Evolutionary conservation across 2,113 vertebrate genomes (phyloP).

Genomic region (Callocephalon fimbriatum): DNA sequence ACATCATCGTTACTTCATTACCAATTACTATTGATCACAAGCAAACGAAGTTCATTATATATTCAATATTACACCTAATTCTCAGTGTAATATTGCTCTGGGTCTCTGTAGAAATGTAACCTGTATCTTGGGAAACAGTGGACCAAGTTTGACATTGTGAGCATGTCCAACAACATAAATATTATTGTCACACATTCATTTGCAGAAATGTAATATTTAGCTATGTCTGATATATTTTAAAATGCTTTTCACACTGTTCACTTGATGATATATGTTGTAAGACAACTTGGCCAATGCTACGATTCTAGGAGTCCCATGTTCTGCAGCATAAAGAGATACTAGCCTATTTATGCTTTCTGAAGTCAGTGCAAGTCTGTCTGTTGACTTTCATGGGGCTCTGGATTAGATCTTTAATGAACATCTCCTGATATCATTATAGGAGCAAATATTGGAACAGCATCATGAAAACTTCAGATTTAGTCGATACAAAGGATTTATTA

Average conservation of each 20-base stretch:
- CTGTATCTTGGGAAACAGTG: background rate
- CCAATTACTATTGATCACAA: background rate
- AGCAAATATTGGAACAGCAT: slow-evolving; percentile 65
- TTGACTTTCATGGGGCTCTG: slow-evolving; percentile 41
- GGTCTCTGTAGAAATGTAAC: background rate
- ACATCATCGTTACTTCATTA: background rate
- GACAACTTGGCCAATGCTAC: background rate
- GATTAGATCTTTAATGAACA: slow-evolving; percentile 71
- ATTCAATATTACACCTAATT: background rate
- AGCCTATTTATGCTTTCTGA: background rate
- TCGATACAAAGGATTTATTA: slow-evolving; percentile 11
- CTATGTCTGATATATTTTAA: background rate
- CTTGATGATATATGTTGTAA: background rate
- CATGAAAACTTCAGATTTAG: slow-evolving; percentile 50
- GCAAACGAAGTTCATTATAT: background rate
- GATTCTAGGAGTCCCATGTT: background rate
- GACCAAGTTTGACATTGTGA: background rate
- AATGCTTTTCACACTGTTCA: background rate
- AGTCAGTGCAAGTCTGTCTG: slow-evolving; percentile 1
- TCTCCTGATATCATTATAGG: slow-evolving; percentile 55
- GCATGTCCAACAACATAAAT: background rate
- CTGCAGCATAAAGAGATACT: background rate
- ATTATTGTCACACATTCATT: background rate
- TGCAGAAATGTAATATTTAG: background rate
- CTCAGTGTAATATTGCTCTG: background rate